Evolutionary conservation across 2,797 vertebrate species (phyloP), one percentile per base, ranked within the genome.

Genomic region (Danio jaintianensis): DNA sequence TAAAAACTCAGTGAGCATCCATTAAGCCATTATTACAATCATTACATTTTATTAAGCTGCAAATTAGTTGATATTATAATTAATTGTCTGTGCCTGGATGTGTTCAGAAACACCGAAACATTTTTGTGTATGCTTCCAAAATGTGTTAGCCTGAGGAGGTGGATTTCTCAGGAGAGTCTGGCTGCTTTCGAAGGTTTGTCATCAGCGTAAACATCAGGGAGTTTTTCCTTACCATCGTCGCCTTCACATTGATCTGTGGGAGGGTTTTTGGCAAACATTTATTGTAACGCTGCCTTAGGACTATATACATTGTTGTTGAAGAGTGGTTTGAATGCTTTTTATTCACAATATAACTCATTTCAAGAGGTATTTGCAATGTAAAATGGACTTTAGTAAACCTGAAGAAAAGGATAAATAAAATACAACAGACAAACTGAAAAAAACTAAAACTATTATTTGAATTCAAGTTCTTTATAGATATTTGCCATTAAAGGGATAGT

Each of bases 201-300:
- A 47, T 66, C 63, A 66, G 22, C 0, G 4, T 47, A 22, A 66
- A 66, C 63, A 66, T 66, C 63, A 47, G 63, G 43, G 64, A 67
- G 43, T 47, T 67, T 47, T 48, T 67, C 1, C 12, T 9, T 5
- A 20, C 63, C 43, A 29, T 47, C 22, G 63, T 67, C 2, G 12
- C 20, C 38, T 29, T 48, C 7, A 12, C 18, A 12, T 47, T 47
- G 43, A 47, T 67, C 63, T 15, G 43, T 45, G 63, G 42, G 42
- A 64, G 62, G 20, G 11, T 20, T 29, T 29, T 29, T 29, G 29
- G 29, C 29, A 29, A 29, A 29, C 2, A 43, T 62, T 66, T 66
- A 18, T 47, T 67, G 4, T 12, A 63, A 18, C 13, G 43, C 20
- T 63, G 61, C 16, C 5, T 63, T 40, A 16, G 15, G 52, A 53